Evolutionary conservation across 2,113 vertebrate genomes (phyloP).

Genomic region (Chlamydotis undulata): DNA sequence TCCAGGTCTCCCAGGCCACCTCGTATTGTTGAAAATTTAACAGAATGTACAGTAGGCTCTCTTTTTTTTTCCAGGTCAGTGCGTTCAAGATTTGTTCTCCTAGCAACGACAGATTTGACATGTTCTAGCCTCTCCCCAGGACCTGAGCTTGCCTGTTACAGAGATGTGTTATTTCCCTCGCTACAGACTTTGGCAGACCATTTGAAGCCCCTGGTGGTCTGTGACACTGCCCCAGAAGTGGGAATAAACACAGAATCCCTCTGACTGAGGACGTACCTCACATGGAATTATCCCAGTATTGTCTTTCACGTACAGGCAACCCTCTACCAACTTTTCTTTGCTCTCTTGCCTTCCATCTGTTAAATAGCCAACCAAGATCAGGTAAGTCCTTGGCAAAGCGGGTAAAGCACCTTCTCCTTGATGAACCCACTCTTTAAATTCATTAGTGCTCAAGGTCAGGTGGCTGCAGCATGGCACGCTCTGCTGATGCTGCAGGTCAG

Average conservation of each 20-base stretch:
- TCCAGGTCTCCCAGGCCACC: not conserved
- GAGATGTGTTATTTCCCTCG: not conserved
- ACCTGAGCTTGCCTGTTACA: not conserved
- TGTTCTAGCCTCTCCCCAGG: not conserved
- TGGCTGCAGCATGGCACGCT: conserved; percentile 79
- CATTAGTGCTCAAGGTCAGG: conserved; percentile 80
- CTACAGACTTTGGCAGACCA: not conserved
- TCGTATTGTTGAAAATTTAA: not conserved
- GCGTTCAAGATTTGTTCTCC: not conserved
- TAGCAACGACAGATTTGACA: not conserved
- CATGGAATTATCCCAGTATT: conserved; percentile 75
- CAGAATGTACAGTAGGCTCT: not conserved
- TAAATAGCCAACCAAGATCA: conserved; percentile 84
- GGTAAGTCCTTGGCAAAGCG: conserved; percentile 71
- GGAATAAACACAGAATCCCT: not conserved
- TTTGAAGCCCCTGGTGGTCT: not conserved
- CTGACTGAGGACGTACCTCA: conserved; percentile 65
- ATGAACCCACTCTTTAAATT: conserved; percentile 76
- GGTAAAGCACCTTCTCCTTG: conserved; percentile 62
- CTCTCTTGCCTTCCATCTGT: conserved; percentile 49
- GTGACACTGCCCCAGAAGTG: not conserved
- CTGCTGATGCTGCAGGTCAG: conserved; percentile 78
- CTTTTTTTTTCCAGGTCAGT: not conserved
- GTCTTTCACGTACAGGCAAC: conserved; percentile 76
- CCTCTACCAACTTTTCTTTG: conserved; percentile 40